These are phyloP conservation scores for Pantherophis vulpinus DNA, from an alignment of 2,797 vertebrate species.

Conservation along the genomic window DNA sequence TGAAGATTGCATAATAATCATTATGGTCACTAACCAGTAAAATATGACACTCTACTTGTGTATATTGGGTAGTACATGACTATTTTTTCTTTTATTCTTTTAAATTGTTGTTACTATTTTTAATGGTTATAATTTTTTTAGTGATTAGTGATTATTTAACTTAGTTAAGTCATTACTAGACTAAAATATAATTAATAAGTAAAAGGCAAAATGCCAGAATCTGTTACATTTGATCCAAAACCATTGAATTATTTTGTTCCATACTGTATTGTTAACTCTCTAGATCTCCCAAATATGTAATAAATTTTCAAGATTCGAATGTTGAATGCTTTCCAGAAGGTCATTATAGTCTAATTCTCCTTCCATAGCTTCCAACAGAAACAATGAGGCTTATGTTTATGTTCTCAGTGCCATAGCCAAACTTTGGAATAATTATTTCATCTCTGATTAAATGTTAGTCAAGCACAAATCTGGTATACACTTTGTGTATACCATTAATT, in stretches of 20 bases:
- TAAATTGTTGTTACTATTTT: background rate
- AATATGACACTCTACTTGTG: background rate
- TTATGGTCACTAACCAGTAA: background rate
- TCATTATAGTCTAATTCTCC: slow-evolving; percentile 43
- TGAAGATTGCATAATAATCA: slow-evolving; percentile 2
- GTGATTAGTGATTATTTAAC: too few relatives aligned
- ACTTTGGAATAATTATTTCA: slow-evolving; percentile 56
- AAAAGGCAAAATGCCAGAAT: background rate
- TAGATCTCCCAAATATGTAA: slow-evolving; percentile 20
- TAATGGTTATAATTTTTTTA: background rate
- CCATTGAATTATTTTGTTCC: slow-evolving; percentile 30
- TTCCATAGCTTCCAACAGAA: slow-evolving; percentile 34
- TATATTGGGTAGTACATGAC: background rate
- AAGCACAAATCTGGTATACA: slow-evolving; percentile 54
- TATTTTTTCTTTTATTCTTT: background rate
- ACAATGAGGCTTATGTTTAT: slow-evolving; percentile 19
- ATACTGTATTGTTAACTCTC: slow-evolving; percentile 42
- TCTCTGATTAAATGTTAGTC: slow-evolving; percentile 50
- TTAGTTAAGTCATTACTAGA: background rate
- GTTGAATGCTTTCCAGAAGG: slow-evolving; percentile 48
- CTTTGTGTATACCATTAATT: too few relatives aligned
- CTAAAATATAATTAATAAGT: background rate
- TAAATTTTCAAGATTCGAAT: slow-evolving; percentile 49
- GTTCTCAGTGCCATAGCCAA: slow-evolving; percentile 46
- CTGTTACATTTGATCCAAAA: background rate